A percentile compares a stretch with the other conserved stretches of the same genome.
Conservation (phyloP, 1,140 invertebrate genomes). For the Heliconius hermathena region DNA sequence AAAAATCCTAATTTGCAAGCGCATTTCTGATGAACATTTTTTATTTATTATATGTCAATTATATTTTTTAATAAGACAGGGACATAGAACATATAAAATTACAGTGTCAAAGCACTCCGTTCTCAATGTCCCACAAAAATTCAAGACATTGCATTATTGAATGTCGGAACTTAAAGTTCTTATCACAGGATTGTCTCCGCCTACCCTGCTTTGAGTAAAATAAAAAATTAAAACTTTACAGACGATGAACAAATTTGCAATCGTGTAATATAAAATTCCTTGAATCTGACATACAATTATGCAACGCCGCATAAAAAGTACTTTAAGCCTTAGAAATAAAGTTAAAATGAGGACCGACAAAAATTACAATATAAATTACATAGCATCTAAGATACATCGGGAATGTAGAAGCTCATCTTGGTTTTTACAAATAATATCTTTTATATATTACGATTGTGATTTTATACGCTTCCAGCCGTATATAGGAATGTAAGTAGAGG, state of each 20-base stretch:
- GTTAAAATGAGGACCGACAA: constrained; percentile 32
- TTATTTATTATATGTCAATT: too few relatives aligned
- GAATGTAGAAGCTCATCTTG: constrained; percentile 65
- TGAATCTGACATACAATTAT: constrained; percentile 26
- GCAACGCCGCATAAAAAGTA: constrained; percentile 32
- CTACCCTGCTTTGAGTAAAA: neutral
- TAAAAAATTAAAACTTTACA: neutral
- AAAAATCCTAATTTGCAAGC: too few relatives aligned
- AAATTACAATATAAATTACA: constrained; percentile 59
- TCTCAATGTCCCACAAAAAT: too few relatives aligned
- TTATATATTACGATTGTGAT: constrained; percentile 39
- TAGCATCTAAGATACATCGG: constrained; percentile 53
- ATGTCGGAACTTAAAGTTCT: too few relatives aligned
- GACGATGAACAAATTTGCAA: constrained; percentile 25
- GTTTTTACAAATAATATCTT: constrained; percentile 47
- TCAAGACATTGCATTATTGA: too few relatives aligned
- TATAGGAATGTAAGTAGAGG: too few relatives aligned
- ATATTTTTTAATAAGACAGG: too few relatives aligned
- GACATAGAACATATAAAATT: too few relatives aligned
- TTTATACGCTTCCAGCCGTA: neutral
- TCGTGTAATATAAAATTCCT: constrained; percentile 57
- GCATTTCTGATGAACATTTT: too few relatives aligned
- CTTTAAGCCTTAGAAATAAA: constrained; percentile 32
- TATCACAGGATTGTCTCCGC: too few relatives aligned
- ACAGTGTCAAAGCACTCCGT: too few relatives aligned